Conservation (phyloP, 2,888 invertebrate species). For the Volucella inanis region DNA sequence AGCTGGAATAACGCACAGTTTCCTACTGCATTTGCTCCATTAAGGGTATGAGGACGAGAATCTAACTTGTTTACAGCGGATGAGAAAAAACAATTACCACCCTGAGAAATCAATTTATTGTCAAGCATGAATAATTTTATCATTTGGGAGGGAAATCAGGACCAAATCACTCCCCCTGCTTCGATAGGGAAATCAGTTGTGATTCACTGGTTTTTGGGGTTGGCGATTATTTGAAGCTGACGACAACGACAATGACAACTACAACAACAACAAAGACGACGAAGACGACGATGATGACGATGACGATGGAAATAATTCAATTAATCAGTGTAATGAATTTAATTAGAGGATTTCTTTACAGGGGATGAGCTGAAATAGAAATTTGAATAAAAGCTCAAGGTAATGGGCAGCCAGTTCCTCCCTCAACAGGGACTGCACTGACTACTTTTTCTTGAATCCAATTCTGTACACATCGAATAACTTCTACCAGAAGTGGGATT, state of each 20-base stretch:
- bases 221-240: slow-evolving; percentile 12
- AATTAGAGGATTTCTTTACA: background rate
- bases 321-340: slow-evolving; percentile 20
- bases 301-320: slow-evolving; percentile 34
- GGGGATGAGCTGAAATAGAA: no score
- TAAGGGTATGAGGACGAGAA: slow-evolving; percentile 1
- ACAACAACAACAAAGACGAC: slow-evolving; percentile 1
- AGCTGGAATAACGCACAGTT: slow-evolving; percentile 20
- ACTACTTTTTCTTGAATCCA: no score
- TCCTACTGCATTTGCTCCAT: background rate
- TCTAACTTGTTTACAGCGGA: slow-evolving; percentile 54
- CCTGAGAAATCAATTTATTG: slow-evolving; percentile 62
- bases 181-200: background rate
- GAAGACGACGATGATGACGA: background rate
- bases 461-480: no score
- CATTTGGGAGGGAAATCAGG: slow-evolving; percentile 16
- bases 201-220: background rate
- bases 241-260: background rate
- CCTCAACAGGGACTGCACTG: no score
- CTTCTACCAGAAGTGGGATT: no score
- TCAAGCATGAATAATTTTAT: slow-evolving; percentile 65
- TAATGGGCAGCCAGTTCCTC: no score
- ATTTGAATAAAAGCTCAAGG: no score
- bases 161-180: background rate
- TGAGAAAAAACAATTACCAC: slow-evolving; percentile 22